Evolutionary conservation across 2,888 invertebrate genomes (phyloP).

Genomic region (Stegana nigrithorax): DNA sequence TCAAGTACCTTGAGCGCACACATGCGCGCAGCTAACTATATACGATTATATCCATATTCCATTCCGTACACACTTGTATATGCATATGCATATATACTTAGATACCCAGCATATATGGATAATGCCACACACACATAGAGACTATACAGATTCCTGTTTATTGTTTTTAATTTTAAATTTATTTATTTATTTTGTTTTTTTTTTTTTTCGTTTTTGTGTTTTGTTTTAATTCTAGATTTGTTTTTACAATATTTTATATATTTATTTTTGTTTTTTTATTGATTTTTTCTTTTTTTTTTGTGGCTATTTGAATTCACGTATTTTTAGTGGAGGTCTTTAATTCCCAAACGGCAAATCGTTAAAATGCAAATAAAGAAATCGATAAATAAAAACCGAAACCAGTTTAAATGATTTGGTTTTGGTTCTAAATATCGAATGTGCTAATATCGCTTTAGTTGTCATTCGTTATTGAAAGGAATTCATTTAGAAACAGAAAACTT

Average conservation of each 20-base stretch:
- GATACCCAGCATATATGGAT: background rate
- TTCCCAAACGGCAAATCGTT: background rate
- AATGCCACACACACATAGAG: no score
- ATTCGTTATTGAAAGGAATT: background rate
- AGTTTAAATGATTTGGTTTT: slow-evolving; percentile 2
- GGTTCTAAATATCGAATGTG: background rate
- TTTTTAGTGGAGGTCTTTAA: background rate
- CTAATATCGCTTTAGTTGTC: background rate
- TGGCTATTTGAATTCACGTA: background rate
- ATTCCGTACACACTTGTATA: background rate
- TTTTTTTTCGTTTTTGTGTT: background rate
- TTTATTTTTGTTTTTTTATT: background rate
- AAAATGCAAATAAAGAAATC: slow-evolving; percentile 10
- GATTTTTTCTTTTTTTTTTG: background rate
- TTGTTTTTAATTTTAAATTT: no score
- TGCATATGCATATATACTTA: background rate
- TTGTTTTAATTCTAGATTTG: background rate
- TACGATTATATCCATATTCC: no score
- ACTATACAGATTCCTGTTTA: no score
- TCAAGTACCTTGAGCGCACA: slow-evolving; percentile 4
- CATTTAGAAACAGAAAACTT: background rate
- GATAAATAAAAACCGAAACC: background rate
- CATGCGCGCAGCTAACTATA: no score
- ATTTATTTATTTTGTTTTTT: background rate
- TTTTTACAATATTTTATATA: background rate